A percentile compares a stretch with the other conserved stretches of the same genome.
These are phyloP conservation scores for Serranus cabrilla DNA, from an alignment of 2,797 vertebrate species.

Conservation along the genomic window DNA sequence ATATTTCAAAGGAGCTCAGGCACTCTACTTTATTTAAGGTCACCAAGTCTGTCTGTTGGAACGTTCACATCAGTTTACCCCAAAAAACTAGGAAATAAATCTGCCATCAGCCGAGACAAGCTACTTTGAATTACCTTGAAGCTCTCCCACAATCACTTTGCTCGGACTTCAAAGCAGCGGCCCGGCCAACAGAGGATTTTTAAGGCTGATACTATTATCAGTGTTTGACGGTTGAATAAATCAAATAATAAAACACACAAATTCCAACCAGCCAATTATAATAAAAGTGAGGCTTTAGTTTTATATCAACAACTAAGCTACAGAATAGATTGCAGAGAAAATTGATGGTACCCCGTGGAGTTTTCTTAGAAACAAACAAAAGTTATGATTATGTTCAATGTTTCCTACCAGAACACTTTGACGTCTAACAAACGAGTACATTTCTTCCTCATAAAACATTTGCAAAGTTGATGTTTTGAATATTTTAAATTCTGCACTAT, in stretches of 20 bases:
- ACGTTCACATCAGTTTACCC: conserved; percentile 37
- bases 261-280: neutral
- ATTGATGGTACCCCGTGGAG: neutral
- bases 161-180: conserved; percentile 30
- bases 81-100: conserved; percentile 44
- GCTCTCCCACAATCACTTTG: conserved; percentile 27
- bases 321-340: conserved; percentile 3
- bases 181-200: conserved; percentile 15
- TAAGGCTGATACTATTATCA: conserved; percentile 10
- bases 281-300: neutral
- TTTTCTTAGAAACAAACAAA: conserved; percentile 11
- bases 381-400: neutral
- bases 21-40: conserved; percentile 49
- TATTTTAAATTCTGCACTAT: neutral
- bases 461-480: neutral
- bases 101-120: conserved; percentile 37
- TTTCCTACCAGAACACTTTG: neutral
- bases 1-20: conserved; percentile 30
- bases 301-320: neutral
- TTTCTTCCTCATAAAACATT: neutral
- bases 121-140: conserved; percentile 44
- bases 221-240: conserved; percentile 11
- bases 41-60: conserved; percentile 39
- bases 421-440: neutral
- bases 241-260: neutral